phyloP scores from a whole-genome alignment of 2,797 vertebrate genomes.

The Hemibagrus guttatus region DNA sequence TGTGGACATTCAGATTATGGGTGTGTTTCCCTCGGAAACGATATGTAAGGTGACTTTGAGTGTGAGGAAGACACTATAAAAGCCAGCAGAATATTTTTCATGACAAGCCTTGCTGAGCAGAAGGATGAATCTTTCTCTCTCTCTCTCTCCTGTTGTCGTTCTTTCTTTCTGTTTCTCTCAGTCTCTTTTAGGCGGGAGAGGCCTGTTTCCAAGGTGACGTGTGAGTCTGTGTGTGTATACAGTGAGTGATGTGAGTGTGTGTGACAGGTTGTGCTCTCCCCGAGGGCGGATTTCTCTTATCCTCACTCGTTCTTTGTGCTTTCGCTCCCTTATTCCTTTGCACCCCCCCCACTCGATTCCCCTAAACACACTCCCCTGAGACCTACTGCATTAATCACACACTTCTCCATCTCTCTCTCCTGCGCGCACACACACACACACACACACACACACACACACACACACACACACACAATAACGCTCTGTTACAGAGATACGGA shows the following conservation, averaged over 20 bases:
- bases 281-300: constrained; percentile 50
- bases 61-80: neutral
- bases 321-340: constrained; percentile 30
- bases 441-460: constrained; percentile 20
- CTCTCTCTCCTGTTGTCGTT: neutral
- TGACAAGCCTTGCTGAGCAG: constrained; percentile 39
- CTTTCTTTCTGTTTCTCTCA: constrained; percentile 6
- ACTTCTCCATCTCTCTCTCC: constrained; percentile 16
- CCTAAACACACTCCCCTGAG: constrained; percentile 37
- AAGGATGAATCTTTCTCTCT: constrained; percentile 20
- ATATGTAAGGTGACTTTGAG: constrained; percentile 1
- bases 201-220: constrained; percentile 59
- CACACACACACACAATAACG: constrained; percentile 3
- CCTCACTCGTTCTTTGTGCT: constrained; percentile 52
- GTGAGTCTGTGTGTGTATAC: constrained; percentile 60
- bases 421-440: constrained; percentile 20
- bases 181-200: constrained; percentile 47
- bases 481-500: neutral
- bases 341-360: constrained; percentile 2
- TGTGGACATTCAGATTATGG: constrained; percentile 8
- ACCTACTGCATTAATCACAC: constrained; percentile 46
- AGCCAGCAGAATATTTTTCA: neutral
- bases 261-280: constrained; percentile 73
- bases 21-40: neutral
- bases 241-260: constrained; percentile 74